Conservation (phyloP, 2,888 invertebrate species). For the Dilophus febrilis region DNA sequence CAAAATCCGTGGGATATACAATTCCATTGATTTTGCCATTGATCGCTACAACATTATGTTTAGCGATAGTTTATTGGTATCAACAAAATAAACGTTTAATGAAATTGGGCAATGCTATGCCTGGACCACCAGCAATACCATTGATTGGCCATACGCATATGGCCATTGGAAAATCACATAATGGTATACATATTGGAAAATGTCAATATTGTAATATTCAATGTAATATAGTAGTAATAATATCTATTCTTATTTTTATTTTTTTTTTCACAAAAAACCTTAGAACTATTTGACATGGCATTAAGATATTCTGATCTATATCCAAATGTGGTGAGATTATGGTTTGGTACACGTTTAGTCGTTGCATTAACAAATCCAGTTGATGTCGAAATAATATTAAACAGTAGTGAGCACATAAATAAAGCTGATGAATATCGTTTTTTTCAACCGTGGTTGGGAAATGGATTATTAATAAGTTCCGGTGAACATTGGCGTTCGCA, state of each 20-base stretch:
- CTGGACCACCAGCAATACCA: constrained; percentile 47
- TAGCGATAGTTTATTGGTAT: constrained; percentile 32
- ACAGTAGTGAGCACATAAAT: constrained; percentile 57
- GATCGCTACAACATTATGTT: constrained; percentile 21
- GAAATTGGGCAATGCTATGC: constrained; percentile 46
- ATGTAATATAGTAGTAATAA: too few relatives aligned
- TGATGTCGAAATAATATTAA: constrained; percentile 56
- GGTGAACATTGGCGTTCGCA: constrained; percentile 67
- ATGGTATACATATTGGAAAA: constrained; percentile 31
- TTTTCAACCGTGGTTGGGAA: constrained; percentile 47
- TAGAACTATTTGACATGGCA: constrained; percentile 40
- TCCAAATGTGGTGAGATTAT: constrained; percentile 38
- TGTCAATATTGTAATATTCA: background rate
- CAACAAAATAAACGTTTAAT: constrained; percentile 34
- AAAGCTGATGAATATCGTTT: constrained; percentile 26
- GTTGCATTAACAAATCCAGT: constrained; percentile 50
- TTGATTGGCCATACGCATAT: constrained; percentile 52
- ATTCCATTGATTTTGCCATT: constrained; percentile 16
- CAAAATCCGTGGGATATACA: constrained; percentile 1
- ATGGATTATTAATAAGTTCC: constrained; percentile 58
- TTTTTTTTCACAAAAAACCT: constrained; percentile 9
- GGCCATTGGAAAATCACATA: constrained; percentile 41
- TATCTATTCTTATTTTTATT: too few relatives aligned
- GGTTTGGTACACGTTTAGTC: constrained; percentile 51
- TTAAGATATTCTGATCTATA: constrained; percentile 34